Percentiles rank a stretch among this genome's conserved stretches.
phyloP scores from a whole-genome alignment of 2,113 vertebrate species.

The Ictalurus furcatus region DNA sequence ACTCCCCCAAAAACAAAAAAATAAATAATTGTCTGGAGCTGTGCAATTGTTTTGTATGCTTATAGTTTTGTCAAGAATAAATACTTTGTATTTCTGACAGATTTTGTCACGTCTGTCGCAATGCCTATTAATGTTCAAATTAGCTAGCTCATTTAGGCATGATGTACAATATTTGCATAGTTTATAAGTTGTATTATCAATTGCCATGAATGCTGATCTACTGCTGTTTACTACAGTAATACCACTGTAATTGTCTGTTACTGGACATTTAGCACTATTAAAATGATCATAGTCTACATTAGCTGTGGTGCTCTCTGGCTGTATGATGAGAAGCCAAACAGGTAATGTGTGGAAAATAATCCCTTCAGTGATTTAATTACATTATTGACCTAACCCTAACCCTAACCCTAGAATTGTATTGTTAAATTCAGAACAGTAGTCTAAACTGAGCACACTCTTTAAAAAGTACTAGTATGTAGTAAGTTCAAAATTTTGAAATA shows the following conservation, averaged over 20 bases:
- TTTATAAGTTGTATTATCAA: neutral
- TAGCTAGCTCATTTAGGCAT: neutral
- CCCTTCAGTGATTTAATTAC: neutral
- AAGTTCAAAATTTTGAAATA: neutral
- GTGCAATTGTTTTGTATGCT: neutral
- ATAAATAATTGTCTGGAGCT: too few species aligned
- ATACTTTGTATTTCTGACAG: neutral
- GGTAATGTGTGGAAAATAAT: neutral
- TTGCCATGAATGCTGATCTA: neutral
- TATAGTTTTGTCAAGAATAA: neutral
- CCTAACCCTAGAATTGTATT: neutral
- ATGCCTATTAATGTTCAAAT: neutral
- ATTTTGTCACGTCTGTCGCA: neutral
- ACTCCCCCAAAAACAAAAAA: too few species aligned
- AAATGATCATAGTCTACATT: neutral
- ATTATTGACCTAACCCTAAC: neutral
- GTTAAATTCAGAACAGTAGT: neutral
- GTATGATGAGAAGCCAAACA: neutral
- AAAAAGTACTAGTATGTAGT: neutral
- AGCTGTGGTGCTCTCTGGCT: neutral
- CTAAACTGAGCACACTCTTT: neutral
- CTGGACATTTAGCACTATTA: neutral
- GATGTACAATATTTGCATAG: neutral
- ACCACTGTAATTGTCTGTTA: neutral
- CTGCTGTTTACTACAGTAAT: neutral